Base-by-base conservation (phyloP, 2,888 invertebrate species). In the Yponomeuta plumbellus region DNA sequence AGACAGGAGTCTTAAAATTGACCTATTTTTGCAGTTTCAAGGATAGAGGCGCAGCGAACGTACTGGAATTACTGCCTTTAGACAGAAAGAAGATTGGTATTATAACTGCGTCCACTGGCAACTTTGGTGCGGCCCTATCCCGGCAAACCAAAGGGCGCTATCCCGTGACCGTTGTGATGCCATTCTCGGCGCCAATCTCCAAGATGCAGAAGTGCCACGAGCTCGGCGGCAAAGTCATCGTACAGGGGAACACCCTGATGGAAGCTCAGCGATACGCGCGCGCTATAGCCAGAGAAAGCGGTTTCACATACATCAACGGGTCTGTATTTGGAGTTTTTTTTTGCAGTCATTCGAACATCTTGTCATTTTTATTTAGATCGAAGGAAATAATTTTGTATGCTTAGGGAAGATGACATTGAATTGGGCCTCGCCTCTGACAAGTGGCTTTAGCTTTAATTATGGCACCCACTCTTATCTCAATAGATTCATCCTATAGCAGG, bases 111-210 rank as follows among this genome's bases (percentile, higher is more conserved):
- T 94, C 94, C 8, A 90, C 94, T 13, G 95, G 95, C 0, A 96
- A 96, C 77, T 95, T 94, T 75, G 95, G 94, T 0, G 81, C 93
- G 57, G 94, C 94, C 1, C 78, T 96, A 56, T 92, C 93, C 68
- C 94, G 93, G 78, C 94, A 95, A 75, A 78, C 88, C 58, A 89
- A 92, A 68, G 83, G 95, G 65, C 84, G 81, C 57, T 89, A 94
- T 44, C 93, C 94, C 0, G 89, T 93, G 1, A 93, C 94, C 0
- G 94, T 95, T 1, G 93, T 96, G 39, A 94, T 95, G 94, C 95
- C 96, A 0, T 82, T 86, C 4, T 84, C 92, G 17, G 93, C 94
- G 0, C 93, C 95, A 0, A 91, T 95, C 64, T 93, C 93, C 87
- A 95, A 95, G 79, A 87, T 95, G 59, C 92, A 94, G 74, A 85